Evolutionary conservation across 2,113 vertebrate genomes (phyloP).

Genomic region (Scatophagus argus): DNA sequence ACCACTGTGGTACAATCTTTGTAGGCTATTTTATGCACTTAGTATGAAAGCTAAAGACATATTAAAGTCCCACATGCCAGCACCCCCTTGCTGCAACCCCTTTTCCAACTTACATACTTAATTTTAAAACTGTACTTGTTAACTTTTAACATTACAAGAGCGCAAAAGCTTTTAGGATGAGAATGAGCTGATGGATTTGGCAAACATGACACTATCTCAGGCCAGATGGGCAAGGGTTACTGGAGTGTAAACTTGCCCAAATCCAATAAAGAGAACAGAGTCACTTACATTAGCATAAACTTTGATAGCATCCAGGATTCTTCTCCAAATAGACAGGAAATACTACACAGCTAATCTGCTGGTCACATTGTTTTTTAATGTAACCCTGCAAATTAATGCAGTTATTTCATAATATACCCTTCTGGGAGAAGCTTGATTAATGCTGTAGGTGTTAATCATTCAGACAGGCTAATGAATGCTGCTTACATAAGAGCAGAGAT

Average conservation of each 20-base stretch:
- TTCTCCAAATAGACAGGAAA: not conserved
- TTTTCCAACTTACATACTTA: not conserved
- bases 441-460: not conserved
- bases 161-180: not conserved
- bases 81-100: not conserved
- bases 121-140: not conserved
- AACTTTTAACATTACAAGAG: not conserved
- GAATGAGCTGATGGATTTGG: not conserved
- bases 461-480: not conserved
- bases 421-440: not conserved
- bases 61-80: not conserved
- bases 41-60: not conserved
- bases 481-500: not conserved
- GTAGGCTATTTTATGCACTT: not conserved
- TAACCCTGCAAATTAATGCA: not conserved
- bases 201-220: too few species aligned
- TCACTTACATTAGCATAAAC: not conserved
- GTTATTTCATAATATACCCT: not conserved
- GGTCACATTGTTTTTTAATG: not conserved
- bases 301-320: not conserved
- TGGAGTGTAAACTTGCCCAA: not conserved
- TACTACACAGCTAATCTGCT: not conserved
- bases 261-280: too few species aligned
- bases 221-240: not conserved
- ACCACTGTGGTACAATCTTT: not conserved